phyloP scores from a whole-genome alignment of 2,888 invertebrate genomes.

The Acrobasis consociella region DNA sequence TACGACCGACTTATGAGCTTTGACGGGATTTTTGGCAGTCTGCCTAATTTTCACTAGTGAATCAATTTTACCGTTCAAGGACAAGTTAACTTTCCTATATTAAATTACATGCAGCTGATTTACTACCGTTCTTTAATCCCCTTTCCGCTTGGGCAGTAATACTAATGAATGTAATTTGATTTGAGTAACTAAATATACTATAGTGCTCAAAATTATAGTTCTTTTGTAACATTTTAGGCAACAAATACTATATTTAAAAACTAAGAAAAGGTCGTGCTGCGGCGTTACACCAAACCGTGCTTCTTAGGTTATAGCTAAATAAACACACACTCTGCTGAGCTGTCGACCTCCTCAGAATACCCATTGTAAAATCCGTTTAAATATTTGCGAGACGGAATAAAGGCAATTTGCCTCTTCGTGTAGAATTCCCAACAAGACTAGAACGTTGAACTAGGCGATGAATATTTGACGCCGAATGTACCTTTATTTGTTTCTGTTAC shows the following conservation, averaged over 20 bases:
- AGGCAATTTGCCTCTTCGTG: not conserved
- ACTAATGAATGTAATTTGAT: too few relatives aligned
- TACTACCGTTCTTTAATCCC: too few relatives aligned
- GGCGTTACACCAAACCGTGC: too few relatives aligned
- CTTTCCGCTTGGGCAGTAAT: too few relatives aligned
- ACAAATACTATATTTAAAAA: too few relatives aligned
- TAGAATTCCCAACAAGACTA: slow-evolving; percentile 12
- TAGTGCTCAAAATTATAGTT: too few relatives aligned
- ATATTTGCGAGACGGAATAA: slow-evolving; percentile 1
- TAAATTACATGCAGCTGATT: not conserved
- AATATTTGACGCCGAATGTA: slow-evolving; percentile 15
- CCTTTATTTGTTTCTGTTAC: slow-evolving; percentile 12
- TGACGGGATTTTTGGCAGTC: not conserved
- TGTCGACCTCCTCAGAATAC: not conserved
- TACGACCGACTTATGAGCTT: slow-evolving; percentile 1
- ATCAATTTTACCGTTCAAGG: not conserved
- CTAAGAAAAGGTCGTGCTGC: too few relatives aligned
- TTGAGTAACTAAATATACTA: too few relatives aligned
- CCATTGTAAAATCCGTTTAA: not conserved
- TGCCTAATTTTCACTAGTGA: not conserved
- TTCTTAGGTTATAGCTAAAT: too few relatives aligned
- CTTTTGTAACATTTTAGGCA: too few relatives aligned
- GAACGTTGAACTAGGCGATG: slow-evolving; percentile 9
- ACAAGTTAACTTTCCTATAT: not conserved
- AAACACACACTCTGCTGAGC: too few relatives aligned